These are phyloP conservation scores for Hermodice carunculata DNA, from an alignment of 2,888 invertebrate genomes.

Conservation along the genomic window DNA sequence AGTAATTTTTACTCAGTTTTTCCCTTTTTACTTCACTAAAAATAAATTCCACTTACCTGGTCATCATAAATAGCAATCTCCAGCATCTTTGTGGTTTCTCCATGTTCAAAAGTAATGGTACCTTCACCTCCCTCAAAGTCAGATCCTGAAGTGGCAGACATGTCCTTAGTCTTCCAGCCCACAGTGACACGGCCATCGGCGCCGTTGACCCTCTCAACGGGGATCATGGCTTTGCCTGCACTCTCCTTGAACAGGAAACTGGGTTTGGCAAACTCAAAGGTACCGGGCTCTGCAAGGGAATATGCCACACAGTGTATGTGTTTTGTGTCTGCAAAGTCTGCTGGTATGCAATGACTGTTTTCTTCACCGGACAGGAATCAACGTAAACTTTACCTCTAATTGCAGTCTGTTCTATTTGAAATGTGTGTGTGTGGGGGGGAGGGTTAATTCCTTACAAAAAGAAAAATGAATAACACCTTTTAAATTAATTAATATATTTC, in stretches of 20 bases:
- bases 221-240: slow-evolving; percentile 71
- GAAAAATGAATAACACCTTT: too few species aligned
- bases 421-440: too few species aligned
- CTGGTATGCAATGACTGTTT: too few species aligned
- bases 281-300: slow-evolving; percentile 72
- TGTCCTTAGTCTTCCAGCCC: slow-evolving; percentile 74
- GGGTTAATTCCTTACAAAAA: too few species aligned
- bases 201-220: slow-evolving; percentile 72
- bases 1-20: too few species aligned
- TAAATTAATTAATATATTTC: too few species aligned
- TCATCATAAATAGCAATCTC: slow-evolving; percentile 75
- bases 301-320: too few species aligned
- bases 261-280: slow-evolving; percentile 73
- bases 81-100: slow-evolving; percentile 72
- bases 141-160: slow-evolving; percentile 73
- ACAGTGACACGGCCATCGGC: slow-evolving; percentile 73
- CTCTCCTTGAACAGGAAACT: slow-evolving; percentile 75
- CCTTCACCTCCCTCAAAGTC: slow-evolving; percentile 74
- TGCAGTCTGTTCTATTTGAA: too few species aligned
- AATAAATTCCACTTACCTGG: slow-evolving; percentile 37
- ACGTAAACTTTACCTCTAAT: too few species aligned
- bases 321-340: too few species aligned
- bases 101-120: slow-evolving; percentile 66
- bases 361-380: too few species aligned
- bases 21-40: too few species aligned